phyloP scores from a whole-genome alignment of 1,140 invertebrate genomes.

The Drosophila santomea region DNA sequence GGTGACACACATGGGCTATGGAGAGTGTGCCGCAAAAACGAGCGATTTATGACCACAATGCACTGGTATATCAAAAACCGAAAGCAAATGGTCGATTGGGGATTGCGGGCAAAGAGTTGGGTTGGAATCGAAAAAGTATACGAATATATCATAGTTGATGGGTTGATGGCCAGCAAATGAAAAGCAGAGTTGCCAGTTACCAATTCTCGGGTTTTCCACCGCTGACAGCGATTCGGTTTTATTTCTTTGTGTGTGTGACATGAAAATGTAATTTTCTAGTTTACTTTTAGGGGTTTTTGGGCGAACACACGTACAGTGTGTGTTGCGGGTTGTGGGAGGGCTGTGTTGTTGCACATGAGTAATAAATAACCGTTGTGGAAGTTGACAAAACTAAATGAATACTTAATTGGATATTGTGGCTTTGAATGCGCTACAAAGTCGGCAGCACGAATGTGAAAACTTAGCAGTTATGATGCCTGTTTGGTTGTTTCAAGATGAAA shows the following conservation, averaged over 20 bases:
- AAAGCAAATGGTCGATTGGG: conserved; percentile 33
- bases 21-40: conserved; percentile 9
- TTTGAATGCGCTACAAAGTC: conserved; percentile 60
- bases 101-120: conserved; percentile 23
- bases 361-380: conserved; percentile 55
- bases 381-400: conserved; percentile 79
- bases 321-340: conserved; percentile 14
- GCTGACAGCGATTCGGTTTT: conserved; percentile 60
- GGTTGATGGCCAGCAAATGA: conserved; percentile 13
- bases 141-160: conserved; percentile 77
- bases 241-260: conserved; percentile 40
- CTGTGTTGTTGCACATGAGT: conserved; percentile 24
- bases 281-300: conserved; percentile 36
- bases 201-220: conserved; percentile 33
- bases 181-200: conserved; percentile 32
- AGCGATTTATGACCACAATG: conserved; percentile 40
- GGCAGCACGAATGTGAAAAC: conserved; percentile 30
- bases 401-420: conserved; percentile 77
- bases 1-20: conserved; percentile 16
- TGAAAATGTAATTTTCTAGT: conserved; percentile 77
- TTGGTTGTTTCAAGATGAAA: conserved; percentile 18
- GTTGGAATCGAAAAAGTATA: conserved; percentile 53
- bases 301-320: conserved; percentile 5
- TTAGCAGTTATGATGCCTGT: conserved; percentile 16
- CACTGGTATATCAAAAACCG: conserved; percentile 21